A percentile compares a stretch with the other conserved stretches of the same genome.
Evolutionary conservation across 2,113 vertebrate genomes (phyloP).

Genomic region (Setophaga coronata): DNA sequence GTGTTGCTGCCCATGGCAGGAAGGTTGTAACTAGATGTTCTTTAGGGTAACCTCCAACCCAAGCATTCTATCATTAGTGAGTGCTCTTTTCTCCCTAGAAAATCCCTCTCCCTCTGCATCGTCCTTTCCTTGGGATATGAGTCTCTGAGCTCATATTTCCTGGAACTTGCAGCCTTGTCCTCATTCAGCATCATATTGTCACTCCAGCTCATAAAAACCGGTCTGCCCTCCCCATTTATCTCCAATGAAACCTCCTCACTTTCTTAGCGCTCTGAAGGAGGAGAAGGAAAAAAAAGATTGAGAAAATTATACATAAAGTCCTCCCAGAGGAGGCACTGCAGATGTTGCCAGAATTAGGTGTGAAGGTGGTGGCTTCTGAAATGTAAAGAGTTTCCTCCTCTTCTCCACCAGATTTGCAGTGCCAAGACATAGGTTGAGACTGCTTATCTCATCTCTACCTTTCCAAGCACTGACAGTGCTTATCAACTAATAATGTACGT

Average conservation of each 20-base stretch:
- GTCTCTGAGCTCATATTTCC: neutral
- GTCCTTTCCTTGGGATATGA: neutral
- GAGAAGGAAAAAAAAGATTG: neutral
- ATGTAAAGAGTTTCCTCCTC: no score
- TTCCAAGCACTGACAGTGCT: neutral
- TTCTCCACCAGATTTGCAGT: neutral
- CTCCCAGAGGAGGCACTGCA: neutral
- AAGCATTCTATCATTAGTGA: neutral
- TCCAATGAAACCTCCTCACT: neutral
- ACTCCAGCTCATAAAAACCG: neutral
- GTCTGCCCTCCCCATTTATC: neutral
- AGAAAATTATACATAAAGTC: neutral
- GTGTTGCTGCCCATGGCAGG: fast-evolving
- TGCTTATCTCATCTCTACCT: neutral
- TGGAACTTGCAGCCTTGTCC: neutral
- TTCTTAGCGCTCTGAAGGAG: neutral
- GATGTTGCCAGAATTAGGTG: neutral
- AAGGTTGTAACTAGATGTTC: neutral
- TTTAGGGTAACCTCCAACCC: neutral
- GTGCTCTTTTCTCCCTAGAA: neutral
- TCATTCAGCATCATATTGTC: neutral
- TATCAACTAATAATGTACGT: neutral
- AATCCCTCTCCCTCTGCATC: neutral
- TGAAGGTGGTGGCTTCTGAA: neutral
- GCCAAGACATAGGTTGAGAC: neutral